Evolutionary conservation across 2,797 vertebrate genomes (phyloP).

Genomic region (Fratercula arctica): DNA sequence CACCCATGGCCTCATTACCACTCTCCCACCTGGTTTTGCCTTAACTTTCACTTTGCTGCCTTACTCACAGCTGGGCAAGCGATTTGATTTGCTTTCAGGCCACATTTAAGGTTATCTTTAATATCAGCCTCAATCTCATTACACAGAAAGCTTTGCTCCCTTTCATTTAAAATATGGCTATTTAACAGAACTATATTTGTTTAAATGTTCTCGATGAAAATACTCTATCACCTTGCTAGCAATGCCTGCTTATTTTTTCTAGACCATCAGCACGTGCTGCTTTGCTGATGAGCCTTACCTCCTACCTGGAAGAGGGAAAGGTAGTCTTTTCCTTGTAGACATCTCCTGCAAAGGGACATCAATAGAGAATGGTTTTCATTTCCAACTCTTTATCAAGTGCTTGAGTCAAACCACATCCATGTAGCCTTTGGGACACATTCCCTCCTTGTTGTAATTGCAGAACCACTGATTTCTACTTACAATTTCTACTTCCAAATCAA

Average conservation of each 20-base stretch:
- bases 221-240: neutral
- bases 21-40: slow-evolving; percentile 2
- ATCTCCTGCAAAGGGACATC: neutral
- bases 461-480: slow-evolving; percentile 35
- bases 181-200: neutral
- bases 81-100: slow-evolving; percentile 24
- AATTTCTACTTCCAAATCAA: slow-evolving; percentile 53
- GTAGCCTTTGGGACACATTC: slow-evolving; percentile 28
- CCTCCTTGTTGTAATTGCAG: neutral
- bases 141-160: neutral
- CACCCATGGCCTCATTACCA: neutral
- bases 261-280: neutral
- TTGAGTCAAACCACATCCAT: slow-evolving; percentile 8
- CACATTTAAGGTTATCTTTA: neutral
- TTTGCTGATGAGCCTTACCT: neutral
- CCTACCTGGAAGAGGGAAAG: neutral
- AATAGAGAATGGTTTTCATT: slow-evolving; percentile 24
- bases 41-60: neutral
- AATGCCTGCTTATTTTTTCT: neutral
- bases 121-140: neutral
- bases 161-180: neutral
- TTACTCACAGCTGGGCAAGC: neutral
- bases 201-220: neutral
- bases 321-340: neutral
- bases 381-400: neutral